Conservation (phyloP, 2,113 vertebrate species). For the Orycteropus afer region DNA sequence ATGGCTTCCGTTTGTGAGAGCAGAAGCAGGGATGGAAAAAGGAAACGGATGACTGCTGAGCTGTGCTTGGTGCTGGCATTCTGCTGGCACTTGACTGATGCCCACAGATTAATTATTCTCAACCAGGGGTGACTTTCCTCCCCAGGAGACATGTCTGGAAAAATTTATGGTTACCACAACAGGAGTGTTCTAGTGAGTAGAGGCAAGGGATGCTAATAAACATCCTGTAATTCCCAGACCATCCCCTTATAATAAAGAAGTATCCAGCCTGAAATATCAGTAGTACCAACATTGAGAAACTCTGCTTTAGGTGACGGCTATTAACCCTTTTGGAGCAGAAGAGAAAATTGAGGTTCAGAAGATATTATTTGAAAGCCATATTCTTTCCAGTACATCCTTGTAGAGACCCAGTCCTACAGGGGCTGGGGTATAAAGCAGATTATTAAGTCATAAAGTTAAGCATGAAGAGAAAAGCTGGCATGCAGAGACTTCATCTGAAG, state of each 20-base stretch:
- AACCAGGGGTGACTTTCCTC: background rate
- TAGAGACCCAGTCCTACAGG: background rate
- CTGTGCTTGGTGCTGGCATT: background rate
- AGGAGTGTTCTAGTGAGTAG: background rate
- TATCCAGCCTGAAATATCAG: background rate
- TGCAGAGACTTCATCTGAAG: background rate
- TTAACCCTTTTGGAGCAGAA: background rate
- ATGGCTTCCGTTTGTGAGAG: background rate
- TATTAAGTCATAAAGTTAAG: background rate
- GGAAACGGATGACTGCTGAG: background rate
- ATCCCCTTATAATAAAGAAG: background rate
- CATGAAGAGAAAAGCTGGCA: background rate
- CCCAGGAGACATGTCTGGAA: background rate
- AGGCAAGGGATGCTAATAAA: background rate
- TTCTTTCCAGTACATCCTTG: background rate
- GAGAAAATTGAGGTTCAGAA: background rate
- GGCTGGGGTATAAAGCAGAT: background rate
- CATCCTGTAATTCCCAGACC: accelerated
- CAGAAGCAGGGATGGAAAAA: background rate
- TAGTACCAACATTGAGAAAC: background rate
- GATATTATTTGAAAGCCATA: background rate
- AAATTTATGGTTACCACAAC: background rate
- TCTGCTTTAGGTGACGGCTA: background rate
- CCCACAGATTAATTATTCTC: background rate
- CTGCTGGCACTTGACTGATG: background rate